phyloP scores from a whole-genome alignment of 2,113 vertebrate species.

The Montifringilla adamsi region DNA sequence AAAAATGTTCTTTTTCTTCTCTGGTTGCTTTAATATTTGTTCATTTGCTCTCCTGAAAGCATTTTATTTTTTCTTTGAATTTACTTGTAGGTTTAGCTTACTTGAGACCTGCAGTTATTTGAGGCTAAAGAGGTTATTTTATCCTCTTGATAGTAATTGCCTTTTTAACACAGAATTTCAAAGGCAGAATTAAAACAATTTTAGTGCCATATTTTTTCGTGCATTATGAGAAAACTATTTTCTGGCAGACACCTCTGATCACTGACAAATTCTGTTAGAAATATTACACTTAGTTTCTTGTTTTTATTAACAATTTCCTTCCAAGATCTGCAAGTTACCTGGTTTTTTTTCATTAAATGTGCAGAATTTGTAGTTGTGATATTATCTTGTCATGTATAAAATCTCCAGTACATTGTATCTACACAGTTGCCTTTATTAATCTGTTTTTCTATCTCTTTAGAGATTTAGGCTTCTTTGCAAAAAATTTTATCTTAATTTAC shows the following conservation, averaged over 20 bases:
- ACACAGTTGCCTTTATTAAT: background rate
- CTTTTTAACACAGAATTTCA: background rate
- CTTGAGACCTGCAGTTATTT: background rate
- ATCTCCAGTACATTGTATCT: background rate
- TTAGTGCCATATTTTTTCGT: background rate
- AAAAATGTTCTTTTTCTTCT: background rate
- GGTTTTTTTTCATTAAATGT: background rate
- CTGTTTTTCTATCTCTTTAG: background rate
- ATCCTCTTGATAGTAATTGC: background rate
- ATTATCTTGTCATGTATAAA: background rate
- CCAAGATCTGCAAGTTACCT: background rate
- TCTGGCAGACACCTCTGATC: background rate
- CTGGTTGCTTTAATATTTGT: background rate
- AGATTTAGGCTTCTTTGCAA: background rate
- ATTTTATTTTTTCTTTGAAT: background rate
- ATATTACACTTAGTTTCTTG: background rate
- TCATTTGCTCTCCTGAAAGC: background rate
- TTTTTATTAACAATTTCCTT: background rate
- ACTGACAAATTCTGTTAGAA: background rate
- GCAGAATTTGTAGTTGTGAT: background rate
- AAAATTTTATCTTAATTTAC: background rate
- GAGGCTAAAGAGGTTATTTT: background rate
- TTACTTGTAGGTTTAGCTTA: background rate
- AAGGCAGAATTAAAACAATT: background rate
- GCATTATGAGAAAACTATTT: background rate